Evolutionary conservation across 2,113 vertebrate genomes (phyloP), one percentile per base, ranked within the genome.

Genomic region (Felis chaus): DNA sequence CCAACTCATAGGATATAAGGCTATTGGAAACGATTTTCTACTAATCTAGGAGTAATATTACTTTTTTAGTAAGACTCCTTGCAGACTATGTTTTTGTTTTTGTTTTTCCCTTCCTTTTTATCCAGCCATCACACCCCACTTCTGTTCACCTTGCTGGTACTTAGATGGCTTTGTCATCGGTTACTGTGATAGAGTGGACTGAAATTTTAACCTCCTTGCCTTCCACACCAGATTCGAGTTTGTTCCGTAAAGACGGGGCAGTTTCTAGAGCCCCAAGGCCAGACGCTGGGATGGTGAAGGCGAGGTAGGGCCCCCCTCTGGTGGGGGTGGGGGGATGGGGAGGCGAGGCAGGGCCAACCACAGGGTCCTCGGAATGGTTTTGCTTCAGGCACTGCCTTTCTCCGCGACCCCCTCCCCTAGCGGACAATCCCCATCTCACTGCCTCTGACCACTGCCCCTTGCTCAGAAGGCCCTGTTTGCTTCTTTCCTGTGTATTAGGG

Each of bases 261-360:
- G 71, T 29, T 63, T 33, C 71, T 84, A 16, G 23, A 71, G 89
- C 10, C 19, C 23, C 4, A 31, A 66, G 76, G 61, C 66, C 25
- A 39, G 74, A 27, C 21, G n/a, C 45, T 87, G n/a, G 68, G 16
- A 9, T 33, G 4, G 5, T 19, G 25, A 39, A 16, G 5, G 57
- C 19, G 33, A 48, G 74, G 27, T 8, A 48, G 3, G 1, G 4
- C 18, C 83, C 61, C 3, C 11, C 25, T 0, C 36, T 9, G 45
- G 65, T 6, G 16, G 53, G 53, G 53, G 53, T 15, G 53, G 53
- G 53, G 50, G 50, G 31, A 25, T 9, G 79, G 15, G 29, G 48
- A 15, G 7, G 55, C 14, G 25, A 25, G 71, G 23, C 5, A 15
- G 3, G 1, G 3, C 21, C 82, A 73, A 7, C 10, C 23, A 0